Base-by-base conservation (phyloP, 2,113 vertebrate species). In the Raphicerus campestris region DNA sequence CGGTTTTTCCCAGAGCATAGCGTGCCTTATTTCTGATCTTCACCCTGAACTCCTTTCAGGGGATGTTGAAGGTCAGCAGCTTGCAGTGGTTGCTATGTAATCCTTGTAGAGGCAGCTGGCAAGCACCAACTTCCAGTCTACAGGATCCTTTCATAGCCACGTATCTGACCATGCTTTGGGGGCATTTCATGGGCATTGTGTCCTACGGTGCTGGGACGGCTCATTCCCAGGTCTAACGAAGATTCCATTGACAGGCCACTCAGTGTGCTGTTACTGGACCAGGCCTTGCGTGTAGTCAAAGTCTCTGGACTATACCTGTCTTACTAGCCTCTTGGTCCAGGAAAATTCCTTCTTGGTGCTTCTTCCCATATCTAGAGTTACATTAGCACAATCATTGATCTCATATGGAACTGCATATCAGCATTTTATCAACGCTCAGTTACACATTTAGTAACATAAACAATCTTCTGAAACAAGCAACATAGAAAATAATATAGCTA, bases 151-250 rank as follows among this genome's bases (percentile, higher is more conserved):
- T 66, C 63, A 35, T 19, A 66, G 63, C 63, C 63, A 66, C 63
- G 10, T 20, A 66, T 20, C n/a, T 35, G 17, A 35, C 17, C 63
- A 2, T 66, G 32, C 32, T 66, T n/a, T 66, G 32, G 63, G 32
- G 32, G 32, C 32, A 35, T 66, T 66, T 35, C 63, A 66, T 35
- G 63, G 63, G 63, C 63, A 66, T 66, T 66, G 63, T 66, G 16
- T 66, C 32, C 32, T 66, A 5, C 0, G 0, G 32, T n/a, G 32
- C 32, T 66, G 32, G 63, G 63, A 35, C 0, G 8, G 32, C 8
- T 10, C 32, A 20, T 66, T 66, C 32, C 17, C 63, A n/a, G 17
- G 63, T 66, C 63, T 66, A 66, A 66, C 1, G 4, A 35, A 35
- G 32, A 66, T 66, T 66, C 61, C 32, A 66, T 35, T 66, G 63